Conservation (phyloP, 2,797 vertebrate genomes). For the Staurois parvus region DNA sequence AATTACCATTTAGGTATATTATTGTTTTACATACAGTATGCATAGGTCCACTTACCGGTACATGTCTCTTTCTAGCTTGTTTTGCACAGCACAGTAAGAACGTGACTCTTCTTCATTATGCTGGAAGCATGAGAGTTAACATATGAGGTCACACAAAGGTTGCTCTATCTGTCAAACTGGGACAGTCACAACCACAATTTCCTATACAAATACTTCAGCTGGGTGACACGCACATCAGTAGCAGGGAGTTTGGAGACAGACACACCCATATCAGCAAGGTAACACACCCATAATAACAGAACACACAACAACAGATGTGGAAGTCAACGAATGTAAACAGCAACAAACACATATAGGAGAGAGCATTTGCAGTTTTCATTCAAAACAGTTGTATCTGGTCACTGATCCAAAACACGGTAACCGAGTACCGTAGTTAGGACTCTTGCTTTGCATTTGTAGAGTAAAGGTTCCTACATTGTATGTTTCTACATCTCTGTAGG, state of each 20-base stretch:
- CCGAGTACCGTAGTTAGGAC: too few relatives aligned
- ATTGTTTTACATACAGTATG: too few relatives aligned
- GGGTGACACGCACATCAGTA: constrained; percentile 11
- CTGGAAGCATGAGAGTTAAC: neutral
- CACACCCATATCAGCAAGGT: constrained; percentile 13
- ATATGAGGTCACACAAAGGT: constrained; percentile 30
- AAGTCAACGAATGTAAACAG: neutral
- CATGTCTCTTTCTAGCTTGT: neutral
- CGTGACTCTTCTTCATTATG: neutral
- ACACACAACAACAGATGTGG: neutral
- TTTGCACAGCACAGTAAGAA: neutral
- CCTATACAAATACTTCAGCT: constrained; percentile 25
- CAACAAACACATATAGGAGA: neutral
- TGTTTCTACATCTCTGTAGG: too few relatives aligned
- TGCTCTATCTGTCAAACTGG: constrained; percentile 28
- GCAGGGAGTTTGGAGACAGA: neutral
- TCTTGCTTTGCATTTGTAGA: too few relatives aligned
- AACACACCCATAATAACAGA: neutral
- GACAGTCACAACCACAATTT: constrained; percentile 39
- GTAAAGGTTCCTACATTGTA: too few relatives aligned
- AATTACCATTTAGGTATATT: too few relatives aligned
- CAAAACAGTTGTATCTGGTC: neutral
- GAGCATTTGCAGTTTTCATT: neutral
- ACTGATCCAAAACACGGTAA: too few relatives aligned
- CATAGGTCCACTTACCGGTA: too few relatives aligned